Evolutionary conservation across 2,113 vertebrate species (phyloP), one percentile per base, ranked within the genome.

Genomic region (Athene noctua): DNA sequence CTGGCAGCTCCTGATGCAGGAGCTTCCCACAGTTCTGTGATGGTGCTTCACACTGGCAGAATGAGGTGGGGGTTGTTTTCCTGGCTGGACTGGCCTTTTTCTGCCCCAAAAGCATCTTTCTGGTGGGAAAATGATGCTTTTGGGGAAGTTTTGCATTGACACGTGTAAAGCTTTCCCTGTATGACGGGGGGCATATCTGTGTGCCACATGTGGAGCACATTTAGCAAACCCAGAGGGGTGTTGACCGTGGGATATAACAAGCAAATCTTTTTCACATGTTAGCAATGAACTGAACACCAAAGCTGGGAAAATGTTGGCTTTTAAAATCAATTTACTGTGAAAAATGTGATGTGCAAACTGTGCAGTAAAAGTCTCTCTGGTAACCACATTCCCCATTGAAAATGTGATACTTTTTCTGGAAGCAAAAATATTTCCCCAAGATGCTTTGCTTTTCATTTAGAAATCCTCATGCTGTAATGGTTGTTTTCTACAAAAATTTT

Each of bases 111-210:
- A 82, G 4, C 19, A 34, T 71, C 16, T 74, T 87, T n/a, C 10
- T 27, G 10, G 5, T 47, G 44, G 29, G 26, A 13, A 55, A 62
- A 32, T 1, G 11, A 36, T 36, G 40, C 25, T 47, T 77, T 90
- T 46, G 44, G 59, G 44, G 22, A 54, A 36, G 44, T 22, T 84
- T 66, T 66, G 42, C 57, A 8, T 11, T 57, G 40, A 27, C 22
- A 2, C 3, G 6, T 34, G 9, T 52, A 7, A 83, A 47, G n/a
- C 32, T 36, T 42, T 32, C 72, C 34, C 4, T n/a, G 16, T 17
- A 7, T 46, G 30, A 13, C 11, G 5, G 7, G 5, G 11, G 11
- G 2, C 68, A 5, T 3, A 9, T 81, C 59, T 4, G 0, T 51
- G 2, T 68, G 63, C 55, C 68, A 26, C 15, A 3, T 4, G 9